A percentile compares a stretch with the other conserved stretches of the same genome.
Evolutionary conservation across 2,797 vertebrate species (phyloP).

Genomic region (Sebastes melanostomus): DNA sequence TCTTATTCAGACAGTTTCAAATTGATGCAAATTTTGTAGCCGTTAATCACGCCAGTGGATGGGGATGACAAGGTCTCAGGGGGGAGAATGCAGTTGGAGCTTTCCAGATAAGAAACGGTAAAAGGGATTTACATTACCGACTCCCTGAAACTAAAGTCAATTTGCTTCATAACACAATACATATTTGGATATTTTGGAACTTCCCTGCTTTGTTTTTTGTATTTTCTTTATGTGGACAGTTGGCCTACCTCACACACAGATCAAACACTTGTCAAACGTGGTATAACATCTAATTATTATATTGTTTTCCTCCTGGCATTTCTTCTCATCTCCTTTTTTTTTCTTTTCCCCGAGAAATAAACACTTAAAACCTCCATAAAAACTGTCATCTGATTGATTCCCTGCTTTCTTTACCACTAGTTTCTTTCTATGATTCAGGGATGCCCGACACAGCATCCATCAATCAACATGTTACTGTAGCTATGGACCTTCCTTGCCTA

Average conservation of each 20-base stretch:
- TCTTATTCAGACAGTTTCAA: conserved; percentile 57
- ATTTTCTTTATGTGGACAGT: neutral
- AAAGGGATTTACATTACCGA: conserved; percentile 50
- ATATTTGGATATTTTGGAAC: conserved; percentile 28
- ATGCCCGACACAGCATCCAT: conserved; percentile 47
- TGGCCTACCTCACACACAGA: neutral
- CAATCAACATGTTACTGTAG: conserved; percentile 53
- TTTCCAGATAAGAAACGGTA: conserved; percentile 57
- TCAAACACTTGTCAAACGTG: conserved; percentile 1
- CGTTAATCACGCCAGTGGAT: conserved; percentile 55
- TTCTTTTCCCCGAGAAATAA: neutral
- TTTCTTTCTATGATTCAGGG: conserved; percentile 16
- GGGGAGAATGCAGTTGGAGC: conserved; percentile 29
- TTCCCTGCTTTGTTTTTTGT: conserved; percentile 13
- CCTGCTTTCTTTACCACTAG: neutral
- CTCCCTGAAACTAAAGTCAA: conserved; percentile 31
- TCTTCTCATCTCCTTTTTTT: neutral
- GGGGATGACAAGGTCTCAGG: conserved; percentile 44
- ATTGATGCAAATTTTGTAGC: conserved; percentile 80
- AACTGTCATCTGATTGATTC: neutral
- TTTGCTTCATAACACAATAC: conserved; percentile 17
- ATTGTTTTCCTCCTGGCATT: neutral
- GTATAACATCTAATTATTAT: neutral
- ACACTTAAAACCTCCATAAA: neutral
- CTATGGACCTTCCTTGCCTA: conserved; percentile 47